Conservation (phyloP, 2,113 vertebrate species). For the Cavia aperea region DNA sequence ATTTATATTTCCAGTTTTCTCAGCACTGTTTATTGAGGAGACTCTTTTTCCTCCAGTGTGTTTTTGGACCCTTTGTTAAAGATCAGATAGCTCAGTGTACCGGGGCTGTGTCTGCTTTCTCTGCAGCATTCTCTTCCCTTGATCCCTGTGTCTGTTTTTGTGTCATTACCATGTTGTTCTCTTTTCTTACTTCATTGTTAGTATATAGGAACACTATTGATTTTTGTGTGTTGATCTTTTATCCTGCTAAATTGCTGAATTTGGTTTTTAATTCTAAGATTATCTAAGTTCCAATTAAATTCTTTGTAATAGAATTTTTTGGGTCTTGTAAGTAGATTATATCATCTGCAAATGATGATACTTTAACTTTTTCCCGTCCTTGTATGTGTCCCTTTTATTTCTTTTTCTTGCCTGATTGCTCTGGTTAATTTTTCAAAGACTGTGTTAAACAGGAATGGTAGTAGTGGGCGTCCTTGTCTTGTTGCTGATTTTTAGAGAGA, state of each 20-base stretch:
- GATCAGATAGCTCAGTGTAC: not conserved
- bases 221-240: not conserved
- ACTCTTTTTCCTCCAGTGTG: not conserved
- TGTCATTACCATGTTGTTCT: not conserved
- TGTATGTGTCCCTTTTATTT: not conserved
- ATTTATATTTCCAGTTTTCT: not conserved
- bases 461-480: not conserved
- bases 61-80: not conserved
- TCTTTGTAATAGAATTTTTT: not conserved
- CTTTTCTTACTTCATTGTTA: not conserved
- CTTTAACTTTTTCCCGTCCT: not conserved
- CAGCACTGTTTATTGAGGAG: not conserved
- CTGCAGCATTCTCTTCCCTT: not conserved
- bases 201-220: not conserved
- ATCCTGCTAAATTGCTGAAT: not conserved
- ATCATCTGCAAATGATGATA: not conserved
- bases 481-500: not conserved
- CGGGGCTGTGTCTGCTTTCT: not conserved
- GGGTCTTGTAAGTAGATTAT: not conserved
- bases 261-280: not conserved
- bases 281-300: too few species aligned
- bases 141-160: not conserved
- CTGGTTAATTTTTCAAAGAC: not conserved
- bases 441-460: not conserved
- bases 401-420: not conserved